These are phyloP conservation scores for Germaria angustata DNA, from an alignment of 2,888 invertebrate species.

Conservation along the genomic window DNA sequence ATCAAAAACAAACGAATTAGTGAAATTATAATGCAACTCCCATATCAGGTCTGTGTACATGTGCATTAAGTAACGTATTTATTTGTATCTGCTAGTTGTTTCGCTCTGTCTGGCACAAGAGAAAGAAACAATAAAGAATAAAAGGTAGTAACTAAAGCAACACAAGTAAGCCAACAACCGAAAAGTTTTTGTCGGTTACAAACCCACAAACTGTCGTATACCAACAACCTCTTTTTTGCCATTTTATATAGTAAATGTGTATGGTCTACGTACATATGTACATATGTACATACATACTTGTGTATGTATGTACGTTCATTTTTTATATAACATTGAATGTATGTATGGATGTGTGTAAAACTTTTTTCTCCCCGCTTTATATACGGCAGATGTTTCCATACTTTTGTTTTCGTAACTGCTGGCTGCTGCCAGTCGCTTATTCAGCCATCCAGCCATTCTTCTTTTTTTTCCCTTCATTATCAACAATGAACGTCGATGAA, in stretches of 20 bases:
- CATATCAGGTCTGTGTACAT: too few relatives aligned
- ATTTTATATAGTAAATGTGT: background rate
- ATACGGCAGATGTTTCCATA: conserved; percentile 57
- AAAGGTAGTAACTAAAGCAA: conserved; percentile 29
- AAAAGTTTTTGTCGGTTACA: conserved; percentile 25
- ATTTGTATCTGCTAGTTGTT: conserved; percentile 8
- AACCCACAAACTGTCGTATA: conserved; percentile 5
- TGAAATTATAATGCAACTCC: too few relatives aligned
- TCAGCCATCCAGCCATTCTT: conserved; percentile 41
- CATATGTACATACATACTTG: background rate
- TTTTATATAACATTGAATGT: background rate
- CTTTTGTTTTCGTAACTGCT: conserved; percentile 35
- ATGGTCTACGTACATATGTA: background rate
- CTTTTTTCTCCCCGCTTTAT: conserved; percentile 19
- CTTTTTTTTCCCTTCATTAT: conserved; percentile 22
- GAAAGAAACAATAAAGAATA: conserved; percentile 28
- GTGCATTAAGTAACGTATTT: conserved; percentile 18
- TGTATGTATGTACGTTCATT: too few relatives aligned
- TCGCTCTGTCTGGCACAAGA: conserved; percentile 35
- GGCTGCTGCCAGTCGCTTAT: conserved; percentile 44
- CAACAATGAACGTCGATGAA: conserved; percentile 7
- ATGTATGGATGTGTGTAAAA: background rate
- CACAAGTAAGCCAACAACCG: conserved; percentile 21
- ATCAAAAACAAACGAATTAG: too few relatives aligned
- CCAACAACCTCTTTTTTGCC: conserved; percentile 1